Evolutionary conservation across 1,140 invertebrate species (phyloP).

Genomic region (Trichonephila inaurata): DNA sequence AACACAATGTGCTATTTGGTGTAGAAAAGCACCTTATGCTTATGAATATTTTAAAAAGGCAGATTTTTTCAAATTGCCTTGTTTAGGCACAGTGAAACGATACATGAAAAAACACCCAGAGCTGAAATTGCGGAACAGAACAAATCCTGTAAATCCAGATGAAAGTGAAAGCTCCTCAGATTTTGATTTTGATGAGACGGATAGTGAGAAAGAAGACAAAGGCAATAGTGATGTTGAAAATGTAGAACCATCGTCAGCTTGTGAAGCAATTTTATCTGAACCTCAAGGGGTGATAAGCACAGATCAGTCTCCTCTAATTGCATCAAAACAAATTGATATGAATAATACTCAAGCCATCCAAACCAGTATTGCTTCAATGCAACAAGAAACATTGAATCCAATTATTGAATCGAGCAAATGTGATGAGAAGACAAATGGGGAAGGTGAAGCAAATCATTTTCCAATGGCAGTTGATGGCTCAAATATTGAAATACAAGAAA

Average conservation of each 20-base stretch:
- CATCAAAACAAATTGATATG: background rate
- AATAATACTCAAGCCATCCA: background rate
- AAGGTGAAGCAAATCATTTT: background rate
- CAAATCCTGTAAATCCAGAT: background rate
- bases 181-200: conserved; percentile 70
- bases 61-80: conserved; percentile 70
- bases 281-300: background rate
- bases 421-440: background rate
- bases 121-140: conserved; percentile 26
- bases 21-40: conserved; percentile 74
- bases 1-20: conserved; percentile 66
- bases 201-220: conserved; percentile 44
- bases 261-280: conserved; percentile 45
- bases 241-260: background rate
- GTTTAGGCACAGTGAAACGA: conserved; percentile 68
- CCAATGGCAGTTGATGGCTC: conserved; percentile 47
- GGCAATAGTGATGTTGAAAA: conserved; percentile 7
- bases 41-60: conserved; percentile 75
- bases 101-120: conserved; percentile 72
- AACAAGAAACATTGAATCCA: background rate
- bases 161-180: conserved; percentile 58
- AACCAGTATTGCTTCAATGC: background rate
- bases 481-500: conserved; percentile 63
- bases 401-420: conserved; percentile 10
- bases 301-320: background rate